Conservation (phyloP, 2,888 invertebrate species). For the Cataglyphis altisquamis region DNA sequence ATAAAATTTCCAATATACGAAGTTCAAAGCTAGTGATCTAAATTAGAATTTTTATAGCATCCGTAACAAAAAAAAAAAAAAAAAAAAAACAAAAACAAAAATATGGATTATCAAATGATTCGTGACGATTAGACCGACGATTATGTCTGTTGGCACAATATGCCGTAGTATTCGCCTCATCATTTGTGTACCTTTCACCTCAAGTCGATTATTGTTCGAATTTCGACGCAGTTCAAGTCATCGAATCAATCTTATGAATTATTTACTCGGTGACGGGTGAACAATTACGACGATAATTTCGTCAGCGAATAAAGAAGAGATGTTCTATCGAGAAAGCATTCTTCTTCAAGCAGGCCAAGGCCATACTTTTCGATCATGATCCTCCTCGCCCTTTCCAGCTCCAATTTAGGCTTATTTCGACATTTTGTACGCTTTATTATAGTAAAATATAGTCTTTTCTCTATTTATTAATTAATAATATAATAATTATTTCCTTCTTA, state of each 20-base stretch:
- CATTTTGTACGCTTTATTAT: background rate
- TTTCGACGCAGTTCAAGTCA: slow-evolving; percentile 23
- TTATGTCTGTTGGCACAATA: slow-evolving; percentile 8
- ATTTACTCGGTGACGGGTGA: slow-evolving; percentile 27
- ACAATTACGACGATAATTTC: slow-evolving; percentile 43
- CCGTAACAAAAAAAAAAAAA: background rate
- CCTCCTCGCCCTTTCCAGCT: background rate
- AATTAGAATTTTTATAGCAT: background rate
- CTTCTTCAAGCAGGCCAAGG: slow-evolving; percentile 34
- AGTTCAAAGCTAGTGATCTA: background rate
- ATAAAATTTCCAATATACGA: background rate
- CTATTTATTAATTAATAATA: slow-evolving; percentile 1
- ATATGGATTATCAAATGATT: slow-evolving; percentile 23
- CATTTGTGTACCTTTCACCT: slow-evolving; percentile 33
- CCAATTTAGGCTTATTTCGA: slow-evolving; percentile 2
- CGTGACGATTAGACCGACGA: slow-evolving; percentile 6
- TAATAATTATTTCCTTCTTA: background rate
- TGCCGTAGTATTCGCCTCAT: slow-evolving; percentile 13
- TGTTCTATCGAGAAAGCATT: slow-evolving; percentile 10
- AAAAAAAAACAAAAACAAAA: background rate
- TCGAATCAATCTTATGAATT: slow-evolving; percentile 40
- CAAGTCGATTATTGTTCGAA: slow-evolving; percentile 31
- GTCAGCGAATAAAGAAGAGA: slow-evolving; percentile 16
- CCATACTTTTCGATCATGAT: slow-evolving; percentile 31
- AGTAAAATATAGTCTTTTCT: background rate